These are phyloP conservation scores for Acanthosoma haemorrhoidale DNA, from an alignment of 2,888 invertebrate genomes.

Conservation along the genomic window DNA sequence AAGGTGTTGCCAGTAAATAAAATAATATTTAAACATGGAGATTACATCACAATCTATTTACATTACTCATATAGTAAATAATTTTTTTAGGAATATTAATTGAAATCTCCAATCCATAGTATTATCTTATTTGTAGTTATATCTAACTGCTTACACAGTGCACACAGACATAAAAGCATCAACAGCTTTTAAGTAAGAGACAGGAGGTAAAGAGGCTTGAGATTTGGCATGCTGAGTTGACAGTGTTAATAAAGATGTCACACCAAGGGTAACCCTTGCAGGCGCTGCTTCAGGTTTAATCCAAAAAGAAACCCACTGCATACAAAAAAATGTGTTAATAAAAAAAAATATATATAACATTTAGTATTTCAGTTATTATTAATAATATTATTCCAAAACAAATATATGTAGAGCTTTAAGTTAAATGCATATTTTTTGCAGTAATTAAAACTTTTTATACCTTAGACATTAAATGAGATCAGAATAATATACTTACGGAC, in stretches of 20 bases:
- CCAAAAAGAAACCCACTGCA: conserved; percentile 92
- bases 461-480: too few species aligned
- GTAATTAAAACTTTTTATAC: too few species aligned
- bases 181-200: conserved; percentile 87
- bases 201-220: conserved; percentile 86
- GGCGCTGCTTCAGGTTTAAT: conserved; percentile 92
- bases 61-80: too few species aligned
- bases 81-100: too few species aligned
- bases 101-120: too few species aligned
- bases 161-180: conserved; percentile 91
- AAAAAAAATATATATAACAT: conserved; percentile 16
- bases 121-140: neutral
- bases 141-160: conserved; percentile 59
- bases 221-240: conserved; percentile 92
- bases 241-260: conserved; percentile 80
- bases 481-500: conserved; percentile 75
- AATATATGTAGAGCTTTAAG: too few species aligned
- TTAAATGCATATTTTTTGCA: too few species aligned
- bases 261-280: conserved; percentile 85
- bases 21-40: too few species aligned
- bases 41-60: too few species aligned
- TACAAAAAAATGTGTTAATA: conserved; percentile 36
- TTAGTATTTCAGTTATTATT: too few species aligned
- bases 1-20: too few species aligned
- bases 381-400: too few species aligned